Evolutionary conservation across 1,140 invertebrate species (phyloP).

Genomic region (Brachionus rubens): DNA sequence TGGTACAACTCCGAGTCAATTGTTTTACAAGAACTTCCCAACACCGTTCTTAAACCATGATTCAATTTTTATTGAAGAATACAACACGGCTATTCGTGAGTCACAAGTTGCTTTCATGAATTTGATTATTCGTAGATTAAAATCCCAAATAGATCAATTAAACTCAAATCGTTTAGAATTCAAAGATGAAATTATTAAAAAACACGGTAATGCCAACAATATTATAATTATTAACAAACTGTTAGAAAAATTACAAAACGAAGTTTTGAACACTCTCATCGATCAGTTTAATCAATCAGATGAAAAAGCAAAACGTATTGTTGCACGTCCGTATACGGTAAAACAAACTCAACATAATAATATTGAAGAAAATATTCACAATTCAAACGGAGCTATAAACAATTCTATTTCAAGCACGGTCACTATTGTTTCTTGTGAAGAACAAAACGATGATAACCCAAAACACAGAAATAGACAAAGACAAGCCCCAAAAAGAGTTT

Average conservation of each 20-base stretch:
- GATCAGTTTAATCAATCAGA: neutral
- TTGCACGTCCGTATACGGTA: neutral
- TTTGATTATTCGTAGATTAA: neutral
- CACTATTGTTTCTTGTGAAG: no score
- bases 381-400: no score
- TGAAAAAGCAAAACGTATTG: neutral
- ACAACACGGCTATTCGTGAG: neutral
- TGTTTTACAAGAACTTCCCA: conserved; percentile 3
- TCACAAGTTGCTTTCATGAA: neutral
- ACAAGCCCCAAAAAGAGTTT: no score
- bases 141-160: neutral
- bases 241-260: neutral
- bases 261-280: neutral
- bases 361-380: no score
- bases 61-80: neutral
- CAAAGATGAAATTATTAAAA: neutral
- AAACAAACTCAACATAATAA: no score
- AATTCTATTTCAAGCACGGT: no score
- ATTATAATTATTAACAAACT: neutral
- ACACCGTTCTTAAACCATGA: neutral
- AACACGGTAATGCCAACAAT: neutral
- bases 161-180: neutral
- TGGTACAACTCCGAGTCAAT: conserved; percentile 6
- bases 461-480: no score
- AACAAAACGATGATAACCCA: no score